Conservation (phyloP, 2,888 invertebrate species). For the Lycocerus yunnanus region DNA sequence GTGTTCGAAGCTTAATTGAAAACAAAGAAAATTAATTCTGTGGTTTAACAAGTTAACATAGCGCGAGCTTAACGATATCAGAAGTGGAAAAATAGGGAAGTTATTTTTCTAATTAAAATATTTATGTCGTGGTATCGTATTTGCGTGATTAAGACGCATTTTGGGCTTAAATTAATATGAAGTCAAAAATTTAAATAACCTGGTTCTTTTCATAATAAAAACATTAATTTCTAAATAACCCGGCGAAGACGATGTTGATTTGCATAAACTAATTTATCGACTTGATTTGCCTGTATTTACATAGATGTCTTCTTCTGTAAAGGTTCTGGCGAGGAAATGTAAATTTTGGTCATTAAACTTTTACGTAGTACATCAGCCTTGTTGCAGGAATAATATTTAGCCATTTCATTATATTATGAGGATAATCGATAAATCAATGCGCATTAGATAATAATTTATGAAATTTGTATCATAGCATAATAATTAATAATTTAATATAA, state of each 20-base stretch:
- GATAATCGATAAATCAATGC: neutral
- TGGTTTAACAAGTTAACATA: neutral
- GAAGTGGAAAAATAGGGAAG: neutral
- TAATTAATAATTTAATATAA: no score
- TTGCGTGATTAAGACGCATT: neutral
- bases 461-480: neutral
- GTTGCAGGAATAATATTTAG: neutral
- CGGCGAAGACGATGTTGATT: neutral
- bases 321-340: neutral
- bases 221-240: neutral
- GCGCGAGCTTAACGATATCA: neutral
- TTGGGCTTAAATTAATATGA: neutral
- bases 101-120: neutral
- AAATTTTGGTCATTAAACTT: neutral
- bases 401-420: neutral
- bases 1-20: neutral
- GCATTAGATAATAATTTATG: neutral
- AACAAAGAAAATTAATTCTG: neutral
- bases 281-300: neutral
- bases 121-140: neutral
- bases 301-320: neutral
- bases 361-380: no score
- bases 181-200: neutral
- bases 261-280: neutral
- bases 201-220: neutral